A percentile compares a stretch with the other conserved stretches of the same genome.
These are phyloP conservation scores for Germaria angustata DNA, from an alignment of 2,888 invertebrate genomes.

Conservation along the genomic window DNA sequence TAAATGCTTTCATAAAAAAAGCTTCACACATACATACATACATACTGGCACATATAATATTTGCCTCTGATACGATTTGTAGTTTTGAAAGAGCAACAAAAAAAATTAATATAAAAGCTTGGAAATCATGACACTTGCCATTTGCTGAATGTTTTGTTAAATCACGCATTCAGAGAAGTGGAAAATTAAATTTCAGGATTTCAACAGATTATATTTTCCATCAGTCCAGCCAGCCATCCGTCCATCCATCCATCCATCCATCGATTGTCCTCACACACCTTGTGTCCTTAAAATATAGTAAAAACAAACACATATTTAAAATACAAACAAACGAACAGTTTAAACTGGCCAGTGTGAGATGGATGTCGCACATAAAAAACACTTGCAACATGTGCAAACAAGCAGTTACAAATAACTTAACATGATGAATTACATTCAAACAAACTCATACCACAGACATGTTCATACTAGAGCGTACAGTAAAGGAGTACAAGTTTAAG, in stretches of 20 bases:
- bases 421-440: conserved; percentile 50
- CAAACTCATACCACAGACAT: background rate
- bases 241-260: background rate
- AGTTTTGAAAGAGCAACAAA: conserved; percentile 3
- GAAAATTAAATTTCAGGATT: conserved; percentile 80
- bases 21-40: background rate
- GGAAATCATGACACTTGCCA: conserved; percentile 62
- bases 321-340: background rate
- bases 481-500: background rate
- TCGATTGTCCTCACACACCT: conserved; percentile 12
- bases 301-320: conserved; percentile 23
- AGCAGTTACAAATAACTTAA: conserved; percentile 47
- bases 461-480: background rate
- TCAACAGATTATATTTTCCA: conserved; percentile 78
- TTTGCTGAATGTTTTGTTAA: conserved; percentile 53
- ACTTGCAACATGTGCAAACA: conserved; percentile 38
- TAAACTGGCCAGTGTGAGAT: conserved; percentile 38
- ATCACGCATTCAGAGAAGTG: conserved; percentile 76
- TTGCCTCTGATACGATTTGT: conserved; percentile 15
- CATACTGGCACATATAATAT: background rate
- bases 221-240: conserved; percentile 14
- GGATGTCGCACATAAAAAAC: background rate
- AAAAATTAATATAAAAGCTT: conserved; percentile 11
- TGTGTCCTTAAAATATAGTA: conserved; percentile 12
- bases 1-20: conserved; percentile 22